Percentiles rank a stretch among this genome's conserved stretches.
phyloP scores from a whole-genome alignment of 2,888 invertebrate species.

The Ormyrus rosae region DNA sequence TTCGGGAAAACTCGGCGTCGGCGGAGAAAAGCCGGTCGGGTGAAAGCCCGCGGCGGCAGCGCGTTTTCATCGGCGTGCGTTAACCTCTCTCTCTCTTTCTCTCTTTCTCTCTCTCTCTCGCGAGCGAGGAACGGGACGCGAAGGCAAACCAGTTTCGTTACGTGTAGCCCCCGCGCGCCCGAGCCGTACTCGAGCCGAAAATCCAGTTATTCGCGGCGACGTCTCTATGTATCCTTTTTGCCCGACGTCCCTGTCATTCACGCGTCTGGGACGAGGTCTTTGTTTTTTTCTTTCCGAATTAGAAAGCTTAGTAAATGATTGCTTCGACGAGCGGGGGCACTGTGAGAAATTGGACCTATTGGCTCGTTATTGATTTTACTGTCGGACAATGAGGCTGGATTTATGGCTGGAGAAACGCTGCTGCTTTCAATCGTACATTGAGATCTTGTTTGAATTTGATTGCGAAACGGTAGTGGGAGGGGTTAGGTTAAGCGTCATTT shows the following conservation, averaged over 20 bases:
- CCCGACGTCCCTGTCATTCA: background rate
- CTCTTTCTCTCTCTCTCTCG: background rate
- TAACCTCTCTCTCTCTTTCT: slow-evolving; percentile 33
- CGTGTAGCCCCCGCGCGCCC: slow-evolving; percentile 25
- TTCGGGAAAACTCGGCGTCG: background rate
- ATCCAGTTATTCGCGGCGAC: slow-evolving; percentile 42
- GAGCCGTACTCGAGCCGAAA: slow-evolving; percentile 26
- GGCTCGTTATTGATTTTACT: too few species aligned
- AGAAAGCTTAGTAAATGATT: too few species aligned
- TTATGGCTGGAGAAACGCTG: too few species aligned
- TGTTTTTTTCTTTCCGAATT: too few species aligned
- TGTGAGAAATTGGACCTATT: too few species aligned
- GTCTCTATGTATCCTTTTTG: background rate
- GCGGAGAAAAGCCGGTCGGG: slow-evolving; percentile 5
- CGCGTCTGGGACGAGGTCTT: background rate
- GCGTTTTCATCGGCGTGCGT: slow-evolving; percentile 45
- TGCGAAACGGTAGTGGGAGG: too few species aligned
- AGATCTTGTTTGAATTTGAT: too few species aligned
- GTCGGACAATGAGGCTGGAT: too few species aligned
- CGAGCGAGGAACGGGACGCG: slow-evolving; percentile 54
- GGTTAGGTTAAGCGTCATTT: too few species aligned
- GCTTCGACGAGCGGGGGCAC: too few species aligned
- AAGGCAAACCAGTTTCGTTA: slow-evolving; percentile 64
- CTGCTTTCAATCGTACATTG: too few species aligned
- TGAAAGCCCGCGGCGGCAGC: slow-evolving; percentile 14